Evolutionary conservation across 2,797 vertebrate genomes (phyloP).

Genomic region (Lophius americanus): DNA sequence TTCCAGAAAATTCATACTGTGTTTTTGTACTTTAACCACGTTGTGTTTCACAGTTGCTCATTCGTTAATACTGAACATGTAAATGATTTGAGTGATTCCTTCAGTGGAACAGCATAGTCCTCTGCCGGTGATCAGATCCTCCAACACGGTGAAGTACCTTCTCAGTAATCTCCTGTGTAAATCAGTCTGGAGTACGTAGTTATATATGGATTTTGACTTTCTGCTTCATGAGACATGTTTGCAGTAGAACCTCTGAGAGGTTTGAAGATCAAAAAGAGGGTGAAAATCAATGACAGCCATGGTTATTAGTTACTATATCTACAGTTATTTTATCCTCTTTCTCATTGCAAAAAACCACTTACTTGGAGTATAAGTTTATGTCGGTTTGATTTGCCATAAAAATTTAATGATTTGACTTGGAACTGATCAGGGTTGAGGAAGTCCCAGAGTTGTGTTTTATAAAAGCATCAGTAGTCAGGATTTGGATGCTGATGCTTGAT

Average conservation of each 20-base stretch:
- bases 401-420: too few species aligned
- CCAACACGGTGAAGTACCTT: background rate
- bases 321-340: background rate
- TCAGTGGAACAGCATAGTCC: background rate
- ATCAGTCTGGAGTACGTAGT: constrained; percentile 23
- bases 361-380: too few species aligned
- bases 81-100: background rate
- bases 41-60: too few species aligned
- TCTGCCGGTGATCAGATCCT: background rate
- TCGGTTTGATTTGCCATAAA: too few species aligned
- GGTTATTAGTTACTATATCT: constrained; percentile 18
- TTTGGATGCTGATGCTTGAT: too few species aligned
- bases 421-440: too few species aligned
- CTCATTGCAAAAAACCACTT: too few species aligned
- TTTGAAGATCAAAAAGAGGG: constrained; percentile 21
- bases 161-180: constrained; percentile 43
- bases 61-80: background rate
- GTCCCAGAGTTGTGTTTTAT: too few species aligned
- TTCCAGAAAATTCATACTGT: too few species aligned
- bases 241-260: constrained; percentile 15
- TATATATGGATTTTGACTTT: constrained; percentile 36
- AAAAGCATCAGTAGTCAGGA: too few species aligned
- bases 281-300: constrained; percentile 12
- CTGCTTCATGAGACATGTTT: constrained; percentile 17
- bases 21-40: too few species aligned